Evolutionary conservation across 1,140 invertebrate species (phyloP).

Genomic region (Zaprionus vittiger): DNA sequence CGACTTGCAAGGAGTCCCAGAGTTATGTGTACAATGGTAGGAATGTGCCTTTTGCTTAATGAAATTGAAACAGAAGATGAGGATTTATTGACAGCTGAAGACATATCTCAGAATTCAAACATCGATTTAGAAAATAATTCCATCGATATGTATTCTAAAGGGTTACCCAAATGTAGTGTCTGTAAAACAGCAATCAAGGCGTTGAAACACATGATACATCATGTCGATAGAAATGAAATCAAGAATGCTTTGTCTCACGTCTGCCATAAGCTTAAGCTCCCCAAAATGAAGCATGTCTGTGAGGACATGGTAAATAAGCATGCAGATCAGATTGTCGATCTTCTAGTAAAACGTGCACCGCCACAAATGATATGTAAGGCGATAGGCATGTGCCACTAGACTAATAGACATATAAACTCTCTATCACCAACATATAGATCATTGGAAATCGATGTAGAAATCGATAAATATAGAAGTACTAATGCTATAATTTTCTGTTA

Average conservation of each 20-base stretch:
- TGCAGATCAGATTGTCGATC: constrained; percentile 13
- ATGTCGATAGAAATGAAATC: constrained; percentile 1
- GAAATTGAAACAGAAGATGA: not conserved
- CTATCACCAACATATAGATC: not conserved
- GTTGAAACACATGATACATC: not conserved
- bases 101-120: no score
- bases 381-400: constrained; percentile 9
- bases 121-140: not conserved
- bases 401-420: not conserved
- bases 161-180: not conserved
- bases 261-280: not conserved
- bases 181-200: not conserved
- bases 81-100: not conserved
- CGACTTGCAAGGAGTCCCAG: constrained; percentile 12
- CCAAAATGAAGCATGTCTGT: not conserved
- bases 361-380: constrained; percentile 11
- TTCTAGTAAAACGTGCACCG: not conserved
- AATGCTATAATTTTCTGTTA: no score
- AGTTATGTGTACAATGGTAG: constrained; percentile 10
- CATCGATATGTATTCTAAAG: not conserved
- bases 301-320: constrained; percentile 13
- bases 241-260: not conserved
- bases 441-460: not conserved
- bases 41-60: constrained; percentile 9
- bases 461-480: not conserved